These are phyloP conservation scores for Neotoma lepida DNA, from an alignment of 2,113 vertebrate species.

Conservation along the genomic window DNA sequence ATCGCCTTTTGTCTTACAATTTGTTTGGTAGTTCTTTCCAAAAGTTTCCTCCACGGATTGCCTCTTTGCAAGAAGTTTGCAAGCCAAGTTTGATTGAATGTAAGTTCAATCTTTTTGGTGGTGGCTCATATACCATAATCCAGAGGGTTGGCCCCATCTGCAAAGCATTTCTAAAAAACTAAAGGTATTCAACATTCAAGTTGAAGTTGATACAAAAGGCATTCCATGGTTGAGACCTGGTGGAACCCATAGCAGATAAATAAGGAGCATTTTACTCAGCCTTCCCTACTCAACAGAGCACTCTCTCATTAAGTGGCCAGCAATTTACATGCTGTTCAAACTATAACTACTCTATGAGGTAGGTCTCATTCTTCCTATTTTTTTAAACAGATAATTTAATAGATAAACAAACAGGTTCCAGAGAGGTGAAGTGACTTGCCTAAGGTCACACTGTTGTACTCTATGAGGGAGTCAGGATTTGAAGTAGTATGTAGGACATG, in stretches of 20 bases:
- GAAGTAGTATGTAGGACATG: not conserved
- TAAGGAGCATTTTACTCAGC: constrained; percentile 6
- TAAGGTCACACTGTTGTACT: not conserved
- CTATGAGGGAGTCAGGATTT: not conserved
- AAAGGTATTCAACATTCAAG: constrained; percentile 9
- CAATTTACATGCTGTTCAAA: constrained; percentile 25
- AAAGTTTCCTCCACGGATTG: not conserved
- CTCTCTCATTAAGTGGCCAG: constrained; percentile 7
- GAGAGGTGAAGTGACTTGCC: not conserved
- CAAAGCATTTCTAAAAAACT: constrained; percentile 43
- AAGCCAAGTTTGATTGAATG: constrained; percentile 17
- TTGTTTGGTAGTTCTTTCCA: constrained; percentile 13
- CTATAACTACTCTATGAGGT: not conserved
- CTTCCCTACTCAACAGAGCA: not conserved
- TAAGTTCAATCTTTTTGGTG: constrained; percentile 40
- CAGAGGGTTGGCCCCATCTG: constrained; percentile 26
- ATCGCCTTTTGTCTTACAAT: constrained; percentile 36
- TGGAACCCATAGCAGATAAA: constrained; percentile 4
- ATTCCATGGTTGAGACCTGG: not conserved
- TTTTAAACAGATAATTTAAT: not conserved
- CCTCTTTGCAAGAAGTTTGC: constrained; percentile 42
- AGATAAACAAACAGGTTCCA: constrained; percentile 35
- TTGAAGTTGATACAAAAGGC: constrained; percentile 44
- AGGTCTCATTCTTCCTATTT: not conserved
- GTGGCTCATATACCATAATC: constrained; percentile 7